A percentile compares a stretch with the other conserved stretches of the same genome.
phyloP scores from a whole-genome alignment of 1,140 invertebrate genomes.

The Nymphalis io region DNA sequence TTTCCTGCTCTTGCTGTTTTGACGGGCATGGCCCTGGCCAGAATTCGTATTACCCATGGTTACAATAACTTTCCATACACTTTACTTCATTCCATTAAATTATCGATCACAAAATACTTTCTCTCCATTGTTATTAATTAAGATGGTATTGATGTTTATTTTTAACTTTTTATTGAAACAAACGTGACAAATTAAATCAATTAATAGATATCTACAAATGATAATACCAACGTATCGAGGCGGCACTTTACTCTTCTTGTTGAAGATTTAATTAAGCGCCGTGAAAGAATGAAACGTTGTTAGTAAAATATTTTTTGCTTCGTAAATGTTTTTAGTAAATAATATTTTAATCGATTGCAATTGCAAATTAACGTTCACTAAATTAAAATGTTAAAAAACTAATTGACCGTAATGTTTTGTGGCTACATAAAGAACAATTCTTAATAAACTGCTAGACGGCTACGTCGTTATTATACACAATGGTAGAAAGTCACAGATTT shows the following conservation, averaged over 20 bases:
- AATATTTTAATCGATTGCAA: not conserved
- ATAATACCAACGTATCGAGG: not conserved
- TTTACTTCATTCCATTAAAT: not conserved
- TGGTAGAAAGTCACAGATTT: too few species aligned
- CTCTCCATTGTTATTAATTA: not conserved
- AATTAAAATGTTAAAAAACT: too few species aligned
- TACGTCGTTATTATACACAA: too few species aligned
- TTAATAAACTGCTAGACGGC: too few species aligned
- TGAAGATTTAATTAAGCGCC: not conserved
- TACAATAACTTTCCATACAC: constrained; percentile 30
- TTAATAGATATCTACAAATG: not conserved
- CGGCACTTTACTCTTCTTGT: not conserved
- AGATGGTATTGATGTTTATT: constrained; percentile 30
- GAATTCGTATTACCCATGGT: constrained; percentile 76
- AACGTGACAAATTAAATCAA: not conserved
- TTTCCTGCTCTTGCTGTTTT: constrained; percentile 70
- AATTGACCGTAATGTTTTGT: too few species aligned
- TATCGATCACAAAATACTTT: not conserved
- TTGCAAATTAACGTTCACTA: not conserved
- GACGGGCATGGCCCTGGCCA: constrained; percentile 60
- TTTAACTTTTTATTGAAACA: constrained; percentile 13
- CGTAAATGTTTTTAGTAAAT: not conserved
- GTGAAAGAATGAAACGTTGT: constrained; percentile 1
- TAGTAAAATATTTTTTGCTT: not conserved
- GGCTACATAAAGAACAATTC: too few species aligned